These are phyloP conservation scores for Lasioglossum malachurum DNA, from an alignment of 2,888 invertebrate species.

Conservation along the genomic window DNA sequence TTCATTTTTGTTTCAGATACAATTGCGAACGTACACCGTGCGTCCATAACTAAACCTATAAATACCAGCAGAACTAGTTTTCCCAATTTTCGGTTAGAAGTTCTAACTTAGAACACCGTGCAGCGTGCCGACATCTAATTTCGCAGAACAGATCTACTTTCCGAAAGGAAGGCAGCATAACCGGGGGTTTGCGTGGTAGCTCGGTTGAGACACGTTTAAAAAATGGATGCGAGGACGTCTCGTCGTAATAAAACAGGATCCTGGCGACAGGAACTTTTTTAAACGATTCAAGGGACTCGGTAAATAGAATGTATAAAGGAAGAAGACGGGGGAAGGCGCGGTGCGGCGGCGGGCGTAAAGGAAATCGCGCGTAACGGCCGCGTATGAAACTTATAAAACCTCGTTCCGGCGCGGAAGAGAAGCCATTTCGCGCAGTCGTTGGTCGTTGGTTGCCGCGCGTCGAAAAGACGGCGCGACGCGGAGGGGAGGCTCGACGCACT, in stretches of 20 bases:
- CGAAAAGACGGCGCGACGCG: constrained; percentile 5
- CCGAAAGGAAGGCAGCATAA: not conserved
- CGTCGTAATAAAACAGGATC: not conserved
- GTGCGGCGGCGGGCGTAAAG: not conserved
- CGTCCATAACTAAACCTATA: not conserved
- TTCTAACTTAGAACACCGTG: not conserved
- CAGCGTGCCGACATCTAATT: not conserved
- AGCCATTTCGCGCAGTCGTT: constrained; percentile 28
- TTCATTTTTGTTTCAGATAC: too few species aligned
- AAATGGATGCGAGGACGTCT: not conserved
- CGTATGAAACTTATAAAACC: constrained; percentile 45
- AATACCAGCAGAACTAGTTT: not conserved
- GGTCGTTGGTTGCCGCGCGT: constrained; percentile 15
- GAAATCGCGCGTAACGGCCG: constrained; percentile 39
- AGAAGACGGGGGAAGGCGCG: not conserved
- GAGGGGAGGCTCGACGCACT: constrained; percentile 39
- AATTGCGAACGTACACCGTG: too few species aligned
- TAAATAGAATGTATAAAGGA: constrained; percentile 49
- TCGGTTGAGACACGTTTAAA: not conserved
- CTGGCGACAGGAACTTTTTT: constrained; percentile 37
- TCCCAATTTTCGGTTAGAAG: not conserved
- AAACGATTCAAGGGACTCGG: constrained; percentile 40
- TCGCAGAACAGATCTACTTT: not conserved
- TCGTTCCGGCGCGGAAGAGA: constrained; percentile 24
- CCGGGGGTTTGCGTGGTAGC: not conserved